Base-by-base conservation (phyloP, 2,113 vertebrate species). In the Sinocyclocheilus anophthalmus region DNA sequence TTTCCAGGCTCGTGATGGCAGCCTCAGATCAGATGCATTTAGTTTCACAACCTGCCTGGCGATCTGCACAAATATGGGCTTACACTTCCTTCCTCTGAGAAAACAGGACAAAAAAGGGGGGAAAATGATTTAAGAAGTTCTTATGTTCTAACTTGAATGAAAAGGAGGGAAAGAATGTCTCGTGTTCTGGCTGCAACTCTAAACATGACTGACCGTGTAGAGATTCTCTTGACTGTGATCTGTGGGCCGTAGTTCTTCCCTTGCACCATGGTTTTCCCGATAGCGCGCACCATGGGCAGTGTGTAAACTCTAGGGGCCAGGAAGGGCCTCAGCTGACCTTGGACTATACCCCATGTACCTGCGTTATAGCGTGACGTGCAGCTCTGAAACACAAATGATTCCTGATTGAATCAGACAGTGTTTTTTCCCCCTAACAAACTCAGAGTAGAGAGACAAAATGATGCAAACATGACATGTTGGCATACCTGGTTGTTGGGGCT, bases 191-290 rank as follows among this genome's bases (percentile, higher is more conserved):
- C 3, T 18, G 50, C 2, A 77, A 55, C 18, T 77, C 24, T 72
- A 20, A 11, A 42, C 69, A 42, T 42, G 77, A 86, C 85, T 88
- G 72, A 95, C 95, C 94, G 93, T 65, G 95, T 94, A 81, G 95
- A 96, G 85, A 96, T 94, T 80, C 95, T 92, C 86, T 96, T 96
- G 87, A 96, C 95, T 2, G 94, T 96, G 89, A 96, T 96, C 90
- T 96, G 95, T 50, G 95, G 95, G 73, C 95, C 95, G 63, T 96
- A 96, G 39, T 95, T 96, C 92, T 96, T 96, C 57, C 95, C 95
- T 87, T 96, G 95, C 85, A 94, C 95, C 95, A 96, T 96, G 50
- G 95, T 96, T 86, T 94, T 91, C 37, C 95, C 94, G 45, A 96
- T 96, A 59, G 94, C 95, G 85, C 95, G 94, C 45, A 95, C 95